These are phyloP conservation scores for Papilio gigon DNA, from an alignment of 2,888 invertebrate genomes.

Conservation along the genomic window DNA sequence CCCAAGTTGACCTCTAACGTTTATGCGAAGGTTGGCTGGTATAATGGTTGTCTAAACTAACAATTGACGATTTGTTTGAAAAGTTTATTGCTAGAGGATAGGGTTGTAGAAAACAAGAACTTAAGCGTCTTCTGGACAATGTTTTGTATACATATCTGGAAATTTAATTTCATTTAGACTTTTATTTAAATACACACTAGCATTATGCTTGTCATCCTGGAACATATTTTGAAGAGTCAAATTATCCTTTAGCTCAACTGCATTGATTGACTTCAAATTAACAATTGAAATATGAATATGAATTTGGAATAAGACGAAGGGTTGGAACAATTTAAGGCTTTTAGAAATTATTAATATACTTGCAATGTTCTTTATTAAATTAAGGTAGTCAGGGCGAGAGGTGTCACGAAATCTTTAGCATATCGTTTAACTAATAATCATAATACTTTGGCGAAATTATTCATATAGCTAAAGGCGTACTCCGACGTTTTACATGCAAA, in stretches of 20 bases:
- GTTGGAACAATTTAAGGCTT: not conserved
- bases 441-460: not conserved
- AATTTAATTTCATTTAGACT: too few species aligned
- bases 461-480: not conserved
- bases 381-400: too few species aligned
- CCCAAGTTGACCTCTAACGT: conserved; percentile 16
- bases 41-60: not conserved
- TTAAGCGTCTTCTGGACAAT: not conserved
- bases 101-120: not conserved
- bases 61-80: conserved; percentile 8
- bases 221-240: too few species aligned
- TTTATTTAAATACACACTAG: too few species aligned
- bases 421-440: not conserved
- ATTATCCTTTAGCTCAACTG: too few species aligned
- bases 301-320: too few species aligned
- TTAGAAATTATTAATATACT: not conserved
- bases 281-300: too few species aligned
- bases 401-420: not conserved
- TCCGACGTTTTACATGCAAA: not conserved
- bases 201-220: too few species aligned
- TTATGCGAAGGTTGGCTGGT: conserved; percentile 18
- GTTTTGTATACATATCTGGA: not conserved
- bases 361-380: not conserved
- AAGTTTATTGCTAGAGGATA: not conserved
- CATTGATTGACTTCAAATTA: too few species aligned